phyloP scores from a whole-genome alignment of 2,888 invertebrate species.

The Cheilosia vernalis region DNA sequence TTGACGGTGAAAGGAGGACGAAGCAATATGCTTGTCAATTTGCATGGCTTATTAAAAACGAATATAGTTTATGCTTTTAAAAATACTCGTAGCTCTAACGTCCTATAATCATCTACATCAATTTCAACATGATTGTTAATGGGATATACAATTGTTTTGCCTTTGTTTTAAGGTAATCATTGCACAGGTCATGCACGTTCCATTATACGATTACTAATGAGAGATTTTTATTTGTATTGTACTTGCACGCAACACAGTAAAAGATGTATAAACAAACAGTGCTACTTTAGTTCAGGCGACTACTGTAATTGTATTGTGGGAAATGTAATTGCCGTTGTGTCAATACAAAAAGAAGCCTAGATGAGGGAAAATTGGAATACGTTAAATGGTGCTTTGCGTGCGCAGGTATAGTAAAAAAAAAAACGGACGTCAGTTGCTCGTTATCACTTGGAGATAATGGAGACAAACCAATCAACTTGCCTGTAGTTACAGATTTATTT shows the following conservation, averaged over 20 bases:
- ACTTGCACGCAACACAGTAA: background rate
- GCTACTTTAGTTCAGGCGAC: background rate
- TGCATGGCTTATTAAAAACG: constrained; percentile 44
- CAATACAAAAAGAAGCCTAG: background rate
- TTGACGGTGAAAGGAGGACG: background rate
- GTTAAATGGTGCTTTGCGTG: no score
- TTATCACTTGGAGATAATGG: no score
- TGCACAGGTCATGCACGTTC: constrained; percentile 11
- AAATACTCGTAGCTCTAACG: background rate
- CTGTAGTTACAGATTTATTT: no score
- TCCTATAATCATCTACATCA: constrained; percentile 22
- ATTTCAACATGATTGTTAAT: constrained; percentile 33
- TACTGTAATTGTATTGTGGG: background rate
- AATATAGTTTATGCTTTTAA: constrained; percentile 21
- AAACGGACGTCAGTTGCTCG: no score
- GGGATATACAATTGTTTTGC: background rate
- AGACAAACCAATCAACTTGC: no score
- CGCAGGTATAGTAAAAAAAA: no score
- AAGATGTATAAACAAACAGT: constrained; percentile 1
- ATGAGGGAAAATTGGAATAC: no score
- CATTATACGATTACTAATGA: constrained; percentile 24
- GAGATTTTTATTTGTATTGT: constrained; percentile 5
- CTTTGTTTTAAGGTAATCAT: constrained; percentile 10
- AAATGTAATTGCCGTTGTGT: constrained; percentile 5
- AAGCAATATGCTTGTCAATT: constrained; percentile 31